Conservation (phyloP, 2,797 vertebrate genomes). For the Orientallactaga sibirica region DNA sequence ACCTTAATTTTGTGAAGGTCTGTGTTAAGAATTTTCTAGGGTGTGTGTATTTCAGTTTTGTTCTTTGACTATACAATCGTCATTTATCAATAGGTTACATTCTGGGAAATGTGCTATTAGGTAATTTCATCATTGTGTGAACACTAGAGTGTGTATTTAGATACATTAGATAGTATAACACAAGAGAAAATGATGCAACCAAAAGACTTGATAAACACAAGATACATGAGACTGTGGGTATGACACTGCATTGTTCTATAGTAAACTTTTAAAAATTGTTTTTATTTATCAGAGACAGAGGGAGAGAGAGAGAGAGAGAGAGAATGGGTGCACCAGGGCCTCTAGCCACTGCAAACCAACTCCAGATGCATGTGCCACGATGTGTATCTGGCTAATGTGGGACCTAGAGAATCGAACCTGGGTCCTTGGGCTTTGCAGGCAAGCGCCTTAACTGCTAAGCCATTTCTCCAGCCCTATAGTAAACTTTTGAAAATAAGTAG, state of each 20-base stretch:
- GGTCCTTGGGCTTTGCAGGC: too few species aligned
- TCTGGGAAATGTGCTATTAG: not conserved
- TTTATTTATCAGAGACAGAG: too few species aligned
- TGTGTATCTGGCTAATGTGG: too few species aligned
- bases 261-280: not conserved
- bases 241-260: not conserved
- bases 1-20: not conserved
- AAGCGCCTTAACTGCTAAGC: too few species aligned
- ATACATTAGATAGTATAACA: not conserved
- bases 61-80: not conserved
- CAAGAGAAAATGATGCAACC: not conserved
- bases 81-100: not conserved
- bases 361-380: too few species aligned
- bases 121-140: not conserved
- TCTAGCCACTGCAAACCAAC: too few species aligned
- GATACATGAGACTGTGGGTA: not conserved
- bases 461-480: too few species aligned
- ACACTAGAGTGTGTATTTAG: not conserved
- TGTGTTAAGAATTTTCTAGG: not conserved
- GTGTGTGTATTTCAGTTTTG: conserved; percentile 8
- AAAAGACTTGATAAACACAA: not conserved
- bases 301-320: too few species aligned
- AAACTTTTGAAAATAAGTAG: not conserved
- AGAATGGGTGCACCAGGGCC: too few species aligned
- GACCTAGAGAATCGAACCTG: too few species aligned